Conservation (phyloP, 2,113 vertebrate species). For the Neodontobutis hainanensis region DNA sequence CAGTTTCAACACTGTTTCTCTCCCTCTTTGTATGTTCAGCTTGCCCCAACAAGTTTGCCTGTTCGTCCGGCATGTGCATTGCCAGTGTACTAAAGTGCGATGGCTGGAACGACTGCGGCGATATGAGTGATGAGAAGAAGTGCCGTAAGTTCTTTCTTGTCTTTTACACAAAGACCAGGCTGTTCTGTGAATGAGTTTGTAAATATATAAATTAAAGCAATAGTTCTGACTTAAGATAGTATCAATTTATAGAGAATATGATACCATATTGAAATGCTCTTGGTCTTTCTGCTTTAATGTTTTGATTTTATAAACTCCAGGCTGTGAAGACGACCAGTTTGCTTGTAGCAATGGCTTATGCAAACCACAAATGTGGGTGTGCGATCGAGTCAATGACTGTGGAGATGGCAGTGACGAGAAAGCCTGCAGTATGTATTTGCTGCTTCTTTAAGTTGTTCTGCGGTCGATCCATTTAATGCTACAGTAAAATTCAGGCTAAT, state of each 20-base stretch:
- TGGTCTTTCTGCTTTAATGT: not conserved
- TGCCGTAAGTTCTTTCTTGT: slow-evolving; percentile 71
- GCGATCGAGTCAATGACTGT: slow-evolving; percentile 79
- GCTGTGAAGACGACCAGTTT: slow-evolving; percentile 73
- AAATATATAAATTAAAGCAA: no score
- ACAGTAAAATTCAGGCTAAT: no score
- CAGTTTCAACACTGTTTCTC: slow-evolving; percentile 23
- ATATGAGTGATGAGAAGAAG: slow-evolving; percentile 78
- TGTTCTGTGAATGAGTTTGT: no score
- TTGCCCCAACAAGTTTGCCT: slow-evolving; percentile 76
- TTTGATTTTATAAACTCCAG: slow-evolving; percentile 40
- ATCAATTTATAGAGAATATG: no score
- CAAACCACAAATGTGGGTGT: slow-evolving; percentile 75
- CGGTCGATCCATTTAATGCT: no score
- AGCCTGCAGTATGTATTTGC: slow-evolving; percentile 71
- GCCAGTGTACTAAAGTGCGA: slow-evolving; percentile 67
- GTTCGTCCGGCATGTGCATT: slow-evolving; percentile 73
- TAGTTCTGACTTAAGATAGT: no score
- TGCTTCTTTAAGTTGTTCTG: not conserved
- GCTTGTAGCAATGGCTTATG: slow-evolving; percentile 75
- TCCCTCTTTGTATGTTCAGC: slow-evolving; percentile 52
- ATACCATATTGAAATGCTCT: no score
- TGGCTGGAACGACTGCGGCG: slow-evolving; percentile 82
- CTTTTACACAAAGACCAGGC: not conserved
- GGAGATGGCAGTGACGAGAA: slow-evolving; percentile 80